Percentiles rank a stretch among this genome's conserved stretches.
Evolutionary conservation across 2,797 vertebrate species (phyloP).

Genomic region (Pristis pectinata): DNA sequence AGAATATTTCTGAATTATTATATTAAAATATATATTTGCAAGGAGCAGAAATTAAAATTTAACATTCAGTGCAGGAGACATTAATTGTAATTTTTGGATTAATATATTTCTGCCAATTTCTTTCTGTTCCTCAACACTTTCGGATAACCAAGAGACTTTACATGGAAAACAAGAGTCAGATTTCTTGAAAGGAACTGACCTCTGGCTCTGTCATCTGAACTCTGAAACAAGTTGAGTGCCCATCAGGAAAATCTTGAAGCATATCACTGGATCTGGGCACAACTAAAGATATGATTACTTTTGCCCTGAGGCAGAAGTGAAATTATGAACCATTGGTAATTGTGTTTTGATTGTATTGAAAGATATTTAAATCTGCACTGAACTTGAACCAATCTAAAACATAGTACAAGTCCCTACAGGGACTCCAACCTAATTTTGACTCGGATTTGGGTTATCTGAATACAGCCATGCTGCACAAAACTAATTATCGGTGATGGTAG

Average conservation of each 20-base stretch:
- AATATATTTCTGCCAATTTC: background rate
- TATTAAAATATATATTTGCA: background rate
- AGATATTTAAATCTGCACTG: background rate
- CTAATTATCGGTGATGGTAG: background rate
- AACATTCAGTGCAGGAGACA: background rate
- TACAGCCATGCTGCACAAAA: conserved; percentile 15
- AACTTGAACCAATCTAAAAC: background rate
- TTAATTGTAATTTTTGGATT: background rate
- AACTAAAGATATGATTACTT: background rate
- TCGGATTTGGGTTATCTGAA: conserved; percentile 19
- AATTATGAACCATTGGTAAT: conserved; percentile 12
- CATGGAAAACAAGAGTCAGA: background rate
- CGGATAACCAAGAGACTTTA: background rate
- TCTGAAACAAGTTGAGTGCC: background rate
- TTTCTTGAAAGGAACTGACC: background rate
- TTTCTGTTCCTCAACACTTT: background rate
- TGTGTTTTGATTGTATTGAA: conserved; percentile 5
- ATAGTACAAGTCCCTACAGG: background rate
- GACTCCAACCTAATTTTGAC: background rate
- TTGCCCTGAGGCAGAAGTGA: background rate
- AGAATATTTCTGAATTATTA: background rate
- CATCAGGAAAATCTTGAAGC: background rate
- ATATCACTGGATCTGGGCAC: background rate
- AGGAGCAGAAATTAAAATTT: background rate
- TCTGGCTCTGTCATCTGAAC: background rate